phyloP scores from a whole-genome alignment of 2,797 vertebrate species.

The Enteromius radiatus region DNA sequence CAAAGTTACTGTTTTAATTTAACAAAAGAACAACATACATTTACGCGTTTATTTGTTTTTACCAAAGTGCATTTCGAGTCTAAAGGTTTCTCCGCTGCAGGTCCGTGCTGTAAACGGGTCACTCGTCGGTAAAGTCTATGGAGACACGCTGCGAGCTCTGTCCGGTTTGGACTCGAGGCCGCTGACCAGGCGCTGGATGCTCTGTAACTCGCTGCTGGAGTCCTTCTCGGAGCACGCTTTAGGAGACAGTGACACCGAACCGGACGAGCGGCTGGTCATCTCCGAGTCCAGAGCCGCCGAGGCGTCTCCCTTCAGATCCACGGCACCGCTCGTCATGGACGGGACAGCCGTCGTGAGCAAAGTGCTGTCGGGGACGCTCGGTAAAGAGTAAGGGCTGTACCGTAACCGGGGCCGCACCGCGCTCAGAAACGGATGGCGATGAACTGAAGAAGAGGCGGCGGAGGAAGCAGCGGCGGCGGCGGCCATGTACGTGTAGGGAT shows the following conservation, averaged over 20 bases:
- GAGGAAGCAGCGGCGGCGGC: slow-evolving; percentile 91
- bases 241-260: slow-evolving; percentile 88
- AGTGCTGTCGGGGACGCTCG: slow-evolving; percentile 88
- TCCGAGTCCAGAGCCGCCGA: slow-evolving; percentile 89
- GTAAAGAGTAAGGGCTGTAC: slow-evolving; percentile 94
- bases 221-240: slow-evolving; percentile 90
- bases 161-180: slow-evolving; percentile 92
- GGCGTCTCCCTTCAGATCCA: slow-evolving; percentile 81
- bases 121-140: slow-evolving; percentile 64
- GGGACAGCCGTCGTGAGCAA: slow-evolving; percentile 85
- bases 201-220: slow-evolving; percentile 91
- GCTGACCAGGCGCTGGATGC: slow-evolving; percentile 95
- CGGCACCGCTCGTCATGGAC: slow-evolving; percentile 74
- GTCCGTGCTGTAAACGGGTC: slow-evolving; percentile 70
- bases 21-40: slow-evolving; percentile 73
- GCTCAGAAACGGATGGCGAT: slow-evolving; percentile 92
- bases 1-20: slow-evolving; percentile 74
- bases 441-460: slow-evolving; percentile 86
- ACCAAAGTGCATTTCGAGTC: slow-evolving; percentile 86
- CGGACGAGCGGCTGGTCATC: slow-evolving; percentile 91
- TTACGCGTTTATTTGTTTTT: slow-evolving; percentile 69
- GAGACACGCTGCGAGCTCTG: slow-evolving; percentile 88
- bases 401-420: slow-evolving; percentile 91
- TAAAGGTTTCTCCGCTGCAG: slow-evolving; percentile 66
- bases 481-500: slow-evolving; percentile 98